Conservation (phyloP, 2,888 invertebrate genomes). For the Dastarcus helophoroides region DNA sequence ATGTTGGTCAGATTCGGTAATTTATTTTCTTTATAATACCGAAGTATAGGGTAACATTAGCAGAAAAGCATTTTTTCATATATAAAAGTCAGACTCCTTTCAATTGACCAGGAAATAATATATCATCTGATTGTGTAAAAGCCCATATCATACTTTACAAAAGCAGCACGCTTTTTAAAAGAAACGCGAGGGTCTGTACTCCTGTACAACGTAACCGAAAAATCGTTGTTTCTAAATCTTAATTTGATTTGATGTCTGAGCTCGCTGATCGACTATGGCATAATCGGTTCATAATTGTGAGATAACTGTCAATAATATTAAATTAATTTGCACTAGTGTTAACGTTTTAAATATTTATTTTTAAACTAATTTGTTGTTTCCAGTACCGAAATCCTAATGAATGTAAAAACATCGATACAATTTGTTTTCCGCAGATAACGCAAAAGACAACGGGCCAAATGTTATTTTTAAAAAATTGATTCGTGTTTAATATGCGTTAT, state of each 20-base stretch:
- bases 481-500: slow-evolving; percentile 13
- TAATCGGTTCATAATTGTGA: slow-evolving; percentile 14
- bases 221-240: slow-evolving; percentile 6
- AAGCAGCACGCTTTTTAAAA: slow-evolving; percentile 1
- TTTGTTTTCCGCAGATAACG: slow-evolving; percentile 12
- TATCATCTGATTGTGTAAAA: no score
- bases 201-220: background rate
- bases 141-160: no score
- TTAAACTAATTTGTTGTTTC: slow-evolving; percentile 10
- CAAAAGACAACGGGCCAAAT: slow-evolving; percentile 15
- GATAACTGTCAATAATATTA: slow-evolving; percentile 18
- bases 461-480: slow-evolving; percentile 13
- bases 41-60: no score
- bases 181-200: background rate
- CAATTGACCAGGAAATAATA: no score
- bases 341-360: slow-evolving; percentile 9
- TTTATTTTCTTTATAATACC: no score
- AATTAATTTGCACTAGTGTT: slow-evolving; percentile 9
- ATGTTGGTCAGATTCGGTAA: no score
- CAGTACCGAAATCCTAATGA: slow-evolving; percentile 6
- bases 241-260: background rate
- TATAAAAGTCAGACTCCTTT: no score
- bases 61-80: no score
- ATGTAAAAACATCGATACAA: slow-evolving; percentile 13
- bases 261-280: slow-evolving; percentile 15